Evolutionary conservation across 2,888 invertebrate species (phyloP).

Genomic region (Allolobophora icterica): DNA sequence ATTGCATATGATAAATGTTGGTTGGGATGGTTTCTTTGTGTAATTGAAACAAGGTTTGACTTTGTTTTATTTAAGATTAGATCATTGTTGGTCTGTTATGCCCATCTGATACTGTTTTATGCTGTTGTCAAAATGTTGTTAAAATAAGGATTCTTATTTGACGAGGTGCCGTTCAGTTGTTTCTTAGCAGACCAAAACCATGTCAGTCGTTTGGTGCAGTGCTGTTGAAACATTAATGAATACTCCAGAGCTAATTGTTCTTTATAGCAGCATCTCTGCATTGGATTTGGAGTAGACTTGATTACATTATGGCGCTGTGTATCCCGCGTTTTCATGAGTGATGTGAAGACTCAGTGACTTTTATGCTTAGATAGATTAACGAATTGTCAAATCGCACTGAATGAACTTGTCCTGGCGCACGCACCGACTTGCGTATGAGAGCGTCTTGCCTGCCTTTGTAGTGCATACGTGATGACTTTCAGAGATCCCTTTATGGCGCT

Average conservation of each 20-base stretch:
- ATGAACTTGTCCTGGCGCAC: neutral
- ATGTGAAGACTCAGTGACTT: neutral
- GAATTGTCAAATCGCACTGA: neutral
- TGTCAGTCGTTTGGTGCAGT: neutral
- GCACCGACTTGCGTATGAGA: neutral
- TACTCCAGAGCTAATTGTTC: neutral
- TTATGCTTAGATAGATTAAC: neutral
- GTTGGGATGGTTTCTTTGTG: neutral
- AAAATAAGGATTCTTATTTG: neutral
- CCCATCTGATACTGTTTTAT: neutral
- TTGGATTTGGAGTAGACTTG: neutral
- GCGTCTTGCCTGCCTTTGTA: neutral
- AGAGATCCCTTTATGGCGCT: too few species aligned
- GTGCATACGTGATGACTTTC: neutral
- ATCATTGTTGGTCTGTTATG: neutral
- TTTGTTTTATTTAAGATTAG: neutral
- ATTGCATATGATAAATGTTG: neutral
- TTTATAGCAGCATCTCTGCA: conserved; percentile 23
- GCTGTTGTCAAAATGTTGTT: neutral
- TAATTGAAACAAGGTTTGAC: neutral
- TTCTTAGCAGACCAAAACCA: neutral
- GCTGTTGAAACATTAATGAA: conserved; percentile 27
- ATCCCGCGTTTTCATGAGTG: neutral
- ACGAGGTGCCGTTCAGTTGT: neutral
- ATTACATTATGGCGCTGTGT: neutral